A percentile compares a stretch with the other conserved stretches of the same genome.
These are phyloP conservation scores for Pachycephala philippinensis DNA, from an alignment of 2,113 vertebrate genomes.

Conservation along the genomic window DNA sequence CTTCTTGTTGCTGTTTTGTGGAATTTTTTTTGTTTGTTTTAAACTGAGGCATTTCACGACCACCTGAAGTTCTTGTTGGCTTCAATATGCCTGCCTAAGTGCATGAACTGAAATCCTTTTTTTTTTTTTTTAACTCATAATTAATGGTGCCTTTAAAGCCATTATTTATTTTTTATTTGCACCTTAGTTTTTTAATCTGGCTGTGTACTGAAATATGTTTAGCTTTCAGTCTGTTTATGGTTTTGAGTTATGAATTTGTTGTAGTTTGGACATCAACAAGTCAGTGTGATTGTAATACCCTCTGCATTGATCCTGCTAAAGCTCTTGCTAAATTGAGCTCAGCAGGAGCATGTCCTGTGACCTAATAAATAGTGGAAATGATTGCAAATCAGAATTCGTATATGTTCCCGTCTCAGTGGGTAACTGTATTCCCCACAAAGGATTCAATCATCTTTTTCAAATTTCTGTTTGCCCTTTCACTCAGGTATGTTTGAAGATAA, in stretches of 20 bases:
- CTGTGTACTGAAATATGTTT: not conserved
- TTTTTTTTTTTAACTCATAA: not conserved
- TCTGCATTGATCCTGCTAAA: slow-evolving; percentile 72
- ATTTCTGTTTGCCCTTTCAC: slow-evolving; percentile 81
- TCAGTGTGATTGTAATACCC: slow-evolving; percentile 73
- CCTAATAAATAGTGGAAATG: slow-evolving; percentile 82
- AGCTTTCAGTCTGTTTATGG: slow-evolving; percentile 32
- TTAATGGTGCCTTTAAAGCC: not conserved
- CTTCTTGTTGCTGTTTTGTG: not conserved
- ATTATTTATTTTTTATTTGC: not conserved
- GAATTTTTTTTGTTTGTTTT: not conserved
- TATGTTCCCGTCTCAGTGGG: slow-evolving; percentile 76
- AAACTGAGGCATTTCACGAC: not conserved
- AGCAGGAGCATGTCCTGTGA: slow-evolving; percentile 79
- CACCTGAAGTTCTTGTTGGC: not conserved
- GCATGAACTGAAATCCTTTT: not conserved
- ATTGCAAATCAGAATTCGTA: slow-evolving; percentile 80
- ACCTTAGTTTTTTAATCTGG: not conserved
- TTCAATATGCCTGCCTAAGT: not conserved
- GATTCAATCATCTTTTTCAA: slow-evolving; percentile 78
- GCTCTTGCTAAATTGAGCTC: slow-evolving; percentile 79
- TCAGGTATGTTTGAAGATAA: slow-evolving; percentile 74
- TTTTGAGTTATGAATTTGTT: not conserved
- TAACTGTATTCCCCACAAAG: slow-evolving; percentile 72
- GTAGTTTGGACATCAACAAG: slow-evolving; percentile 66